These are phyloP conservation scores for Epiblema foenella DNA, from an alignment of 2,888 invertebrate genomes.

Conservation along the genomic window DNA sequence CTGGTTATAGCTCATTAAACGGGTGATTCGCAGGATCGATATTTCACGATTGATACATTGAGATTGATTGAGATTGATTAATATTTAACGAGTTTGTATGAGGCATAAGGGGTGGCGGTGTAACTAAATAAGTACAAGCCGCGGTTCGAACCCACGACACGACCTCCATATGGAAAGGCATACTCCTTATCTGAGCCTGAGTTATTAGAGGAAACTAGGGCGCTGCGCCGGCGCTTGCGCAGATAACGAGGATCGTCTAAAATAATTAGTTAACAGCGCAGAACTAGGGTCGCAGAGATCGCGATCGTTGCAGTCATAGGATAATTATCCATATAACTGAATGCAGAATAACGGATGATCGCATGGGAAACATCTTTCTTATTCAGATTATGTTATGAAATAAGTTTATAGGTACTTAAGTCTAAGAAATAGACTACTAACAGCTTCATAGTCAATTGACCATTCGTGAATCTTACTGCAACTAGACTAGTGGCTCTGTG, in stretches of 20 bases:
- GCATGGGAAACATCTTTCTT: not conserved
- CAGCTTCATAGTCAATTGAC: too few species aligned
- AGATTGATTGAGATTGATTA: not conserved
- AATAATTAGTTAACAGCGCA: constrained; percentile 41
- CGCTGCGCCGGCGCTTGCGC: constrained; percentile 62
- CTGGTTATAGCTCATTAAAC: constrained; percentile 23
- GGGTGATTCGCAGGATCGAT: constrained; percentile 8
- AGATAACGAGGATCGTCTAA: constrained; percentile 40
- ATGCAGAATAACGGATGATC: too few species aligned
- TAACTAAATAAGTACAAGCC: too few species aligned
- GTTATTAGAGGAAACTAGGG: constrained; percentile 41
- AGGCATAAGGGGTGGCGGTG: not conserved
- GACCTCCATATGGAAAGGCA: too few species aligned
- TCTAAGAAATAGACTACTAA: too few species aligned
- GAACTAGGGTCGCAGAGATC: constrained; percentile 35
- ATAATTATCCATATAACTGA: too few species aligned
- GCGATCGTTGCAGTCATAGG: constrained; percentile 16
- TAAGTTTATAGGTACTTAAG: too few species aligned
- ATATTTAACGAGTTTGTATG: constrained; percentile 9
- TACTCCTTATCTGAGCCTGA: not conserved
- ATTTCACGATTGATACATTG: not conserved
- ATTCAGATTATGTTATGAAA: too few species aligned
- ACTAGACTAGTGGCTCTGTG: too few species aligned
- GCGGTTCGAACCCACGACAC: too few species aligned
- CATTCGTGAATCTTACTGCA: too few species aligned